Evolutionary conservation across 2,113 vertebrate species (phyloP), one percentile per base, ranked within the genome.

Genomic region (Muntiacus muntjak): DNA sequence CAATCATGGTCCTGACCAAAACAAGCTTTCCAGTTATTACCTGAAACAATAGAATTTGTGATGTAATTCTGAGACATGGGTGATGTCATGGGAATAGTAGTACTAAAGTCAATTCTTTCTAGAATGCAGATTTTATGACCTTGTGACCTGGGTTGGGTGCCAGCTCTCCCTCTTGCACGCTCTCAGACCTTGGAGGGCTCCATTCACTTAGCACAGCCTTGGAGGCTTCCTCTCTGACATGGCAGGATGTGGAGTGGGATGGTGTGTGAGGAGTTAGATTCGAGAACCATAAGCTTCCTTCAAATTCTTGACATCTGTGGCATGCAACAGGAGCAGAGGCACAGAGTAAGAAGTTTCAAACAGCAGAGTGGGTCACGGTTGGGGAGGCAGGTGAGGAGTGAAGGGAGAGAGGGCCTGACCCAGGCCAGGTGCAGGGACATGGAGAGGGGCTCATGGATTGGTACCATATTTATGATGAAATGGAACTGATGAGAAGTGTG

Each of bases 21-120:
- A 95, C 95, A 95, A 47, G n/a, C 74, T 95, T 97, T 97, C 89
- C 67, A 96, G 64, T 93, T 84, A 81, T 94, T 98, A 94, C 97
- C 96, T 89, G 85, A 96, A 98, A 98, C 94, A 97, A 97, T 96
- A 96, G 95, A 52, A 85, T 92, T 95, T 92, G 83, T 89, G 94
- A 64, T 95, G 10, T 78, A 87, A 86, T 85, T 96, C 96, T 88
- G 64, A 98, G 95, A 88, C 50, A 58, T 0, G 8, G 43, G 76
- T 96, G 97, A 97, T 86, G 87, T 98, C 58, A 97, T 97, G 94
- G 88, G 96, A 97, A 97, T 93, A 86, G 33, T 64, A 47, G 33
- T 64, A 47, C 36, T 95, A 54, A 97, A 89, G 45, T 76, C 28
- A 96, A 83, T 67, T 94, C 71, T 95, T 95, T 76, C 84, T 76